Evolutionary conservation across 64 coral and sea anemone species (phyloP).

Genomic region (Trachythela sp.): DNA sequence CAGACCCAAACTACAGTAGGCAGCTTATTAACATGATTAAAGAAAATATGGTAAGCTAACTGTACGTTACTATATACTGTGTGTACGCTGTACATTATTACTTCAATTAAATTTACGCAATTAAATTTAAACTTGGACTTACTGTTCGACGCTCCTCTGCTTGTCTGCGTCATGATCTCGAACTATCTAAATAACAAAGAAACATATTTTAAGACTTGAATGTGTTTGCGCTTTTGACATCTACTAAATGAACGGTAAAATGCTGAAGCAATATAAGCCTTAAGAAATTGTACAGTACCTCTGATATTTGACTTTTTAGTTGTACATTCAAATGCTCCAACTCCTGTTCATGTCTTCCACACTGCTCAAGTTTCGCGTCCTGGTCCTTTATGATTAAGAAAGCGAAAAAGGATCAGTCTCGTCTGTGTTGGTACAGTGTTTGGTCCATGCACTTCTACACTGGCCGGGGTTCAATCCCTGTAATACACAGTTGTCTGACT

Average conservation of each 20-base stretch:
- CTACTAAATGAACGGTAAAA: neutral
- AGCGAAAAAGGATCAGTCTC: neutral
- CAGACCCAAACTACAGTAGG: too few relatives aligned
- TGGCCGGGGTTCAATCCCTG: too few relatives aligned
- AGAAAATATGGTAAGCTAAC: too few relatives aligned
- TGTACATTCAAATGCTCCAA: constrained; percentile 35
- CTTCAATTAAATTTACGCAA: too few relatives aligned
- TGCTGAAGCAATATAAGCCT: neutral
- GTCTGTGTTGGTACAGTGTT: too few relatives aligned
- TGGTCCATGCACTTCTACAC: too few relatives aligned
- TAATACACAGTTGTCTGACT: too few relatives aligned
- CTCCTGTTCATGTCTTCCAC: constrained; percentile 20
- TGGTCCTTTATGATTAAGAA: constrained; percentile 9
- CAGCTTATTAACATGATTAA: too few relatives aligned
- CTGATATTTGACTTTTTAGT: constrained; percentile 52
- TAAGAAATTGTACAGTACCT: constrained; percentile 17
- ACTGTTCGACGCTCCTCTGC: constrained; percentile 57
- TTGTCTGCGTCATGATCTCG: constrained; percentile 63
- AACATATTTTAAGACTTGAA: neutral
- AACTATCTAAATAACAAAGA: constrained; percentile 45
- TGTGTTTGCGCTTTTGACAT: too few relatives aligned
- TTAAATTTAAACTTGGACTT: neutral
- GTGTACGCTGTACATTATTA: too few relatives aligned
- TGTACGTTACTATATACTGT: too few relatives aligned
- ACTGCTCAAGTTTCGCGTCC: constrained; percentile 13